phyloP scores from a whole-genome alignment of 1,140 invertebrate species.

The Campoletis sonorensis region DNA sequence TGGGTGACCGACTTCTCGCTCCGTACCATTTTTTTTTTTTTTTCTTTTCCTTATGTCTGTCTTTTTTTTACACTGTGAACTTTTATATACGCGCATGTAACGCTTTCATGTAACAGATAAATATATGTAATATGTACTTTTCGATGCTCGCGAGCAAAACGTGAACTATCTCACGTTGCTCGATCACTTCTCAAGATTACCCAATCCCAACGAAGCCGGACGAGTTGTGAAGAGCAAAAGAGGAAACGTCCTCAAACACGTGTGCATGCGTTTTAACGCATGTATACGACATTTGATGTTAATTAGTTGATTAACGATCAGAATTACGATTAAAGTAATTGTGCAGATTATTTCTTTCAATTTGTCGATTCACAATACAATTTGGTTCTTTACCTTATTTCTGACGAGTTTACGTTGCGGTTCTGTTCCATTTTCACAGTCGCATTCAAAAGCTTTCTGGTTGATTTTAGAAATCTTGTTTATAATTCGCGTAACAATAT shows the following conservation, averaged over 20 bases:
- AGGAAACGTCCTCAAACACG: neutral
- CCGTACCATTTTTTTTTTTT: neutral
- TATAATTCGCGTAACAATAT: too few species aligned
- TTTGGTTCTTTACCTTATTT: too few species aligned
- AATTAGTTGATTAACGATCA: neutral
- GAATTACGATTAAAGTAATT: neutral
- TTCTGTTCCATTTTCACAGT: too few species aligned
- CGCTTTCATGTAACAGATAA: conserved; percentile 18
- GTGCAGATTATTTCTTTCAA: neutral
- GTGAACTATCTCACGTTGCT: conserved; percentile 24
- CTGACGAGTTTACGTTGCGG: too few species aligned
- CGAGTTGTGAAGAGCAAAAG: neutral
- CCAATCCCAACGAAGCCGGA: conserved; percentile 1
- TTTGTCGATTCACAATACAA: too few species aligned
- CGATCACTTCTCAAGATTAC: conserved; percentile 15
- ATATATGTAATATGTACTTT: conserved; percentile 2
- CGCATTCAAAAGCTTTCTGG: too few species aligned
- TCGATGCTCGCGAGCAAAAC: neutral
- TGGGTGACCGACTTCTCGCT: conserved; percentile 20
- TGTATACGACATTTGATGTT: neutral
- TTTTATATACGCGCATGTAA: conserved; percentile 18
- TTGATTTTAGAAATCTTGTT: too few species aligned
- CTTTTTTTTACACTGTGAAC: neutral
- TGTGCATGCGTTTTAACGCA: neutral
- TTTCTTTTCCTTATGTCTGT: neutral